Evolutionary conservation across 1,140 invertebrate genomes (phyloP), one percentile per base, ranked within the genome.

Genomic region (Cydia pomonella): DNA sequence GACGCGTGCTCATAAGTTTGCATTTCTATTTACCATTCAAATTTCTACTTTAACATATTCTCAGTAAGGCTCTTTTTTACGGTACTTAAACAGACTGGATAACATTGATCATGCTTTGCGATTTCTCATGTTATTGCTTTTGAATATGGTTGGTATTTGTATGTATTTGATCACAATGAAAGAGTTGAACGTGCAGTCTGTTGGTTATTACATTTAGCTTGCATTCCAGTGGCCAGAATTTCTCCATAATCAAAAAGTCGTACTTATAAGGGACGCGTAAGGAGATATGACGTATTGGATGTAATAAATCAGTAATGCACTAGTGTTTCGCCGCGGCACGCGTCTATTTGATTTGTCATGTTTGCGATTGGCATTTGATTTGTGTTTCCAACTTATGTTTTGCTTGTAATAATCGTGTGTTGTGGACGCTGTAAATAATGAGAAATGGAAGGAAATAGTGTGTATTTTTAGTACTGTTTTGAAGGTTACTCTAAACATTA

Each of bases 151-250:
- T 59, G 18, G 21, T 12, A 59, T 59, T 59, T n/a, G 21, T 10
- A 59, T 23, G 53, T 23, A 23, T 21, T 59, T 12, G 9, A 12
- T 59, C 53, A 59, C 21, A 59, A 59, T 59, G n/a, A 69, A 69
- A 69, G 29, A 33, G 64, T 69, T 38, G 16, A 69, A 41, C 29
- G 29, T 38, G 29, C 29, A 38, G 64, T 38, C 16, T 69, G 64
- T 69, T 69, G 41, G 64, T 69, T 69, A 69, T 69, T 69, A 18
- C 29, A 33, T 69, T 69, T 69, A 69, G 64, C 64, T 69, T n/a
- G 64, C 64, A 69, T 69, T 69, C 64, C 64, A 23, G 18, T 59
- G 53, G 53, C 21, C 47, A 18, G 10, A 59, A 59, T 38, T 38
- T 27, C 1, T 27, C 50, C 3, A 53, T 12, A 59, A 59, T 9